Base-by-base conservation (phyloP, 2,888 invertebrate genomes). In the Drosophila fungiperda region DNA sequence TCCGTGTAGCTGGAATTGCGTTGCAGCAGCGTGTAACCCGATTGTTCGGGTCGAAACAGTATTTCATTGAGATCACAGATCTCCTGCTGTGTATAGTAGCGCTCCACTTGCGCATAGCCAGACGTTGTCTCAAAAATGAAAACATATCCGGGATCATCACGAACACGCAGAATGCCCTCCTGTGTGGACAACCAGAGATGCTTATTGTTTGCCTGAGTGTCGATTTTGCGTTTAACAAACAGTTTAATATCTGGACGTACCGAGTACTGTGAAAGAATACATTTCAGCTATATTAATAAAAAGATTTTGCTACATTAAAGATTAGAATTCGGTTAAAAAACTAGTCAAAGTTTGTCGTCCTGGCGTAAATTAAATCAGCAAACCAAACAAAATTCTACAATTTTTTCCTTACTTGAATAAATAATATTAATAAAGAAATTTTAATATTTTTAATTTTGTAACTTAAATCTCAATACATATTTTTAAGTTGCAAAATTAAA, bases 51-150 rank as follows among this genome's bases (percentile, higher is more conserved):
- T 29, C 92, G 76, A 3, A 93, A 74, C 2, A 85, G 57, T 7
- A 93, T 77, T 63, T 93, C 92, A 68, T 93, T 93, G 0, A 93
- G 78, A 76, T 93, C 92, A 62, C 93, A 93, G 12, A 93, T 90
- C 63, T 93, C 87, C 40, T 92, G 68, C 7, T 90, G 90, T 2
- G 86, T 77, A 54, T 80, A 93, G 36, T 80, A 75, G 1, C 81
- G 78, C 45, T 91, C 91, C 50, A 93, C 86, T 42, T 91, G 74
- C 3, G 68, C 71, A 71, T 90, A 92, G 1, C 90, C 90, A 0
- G 90, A 78, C 3, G 89, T 85, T 4, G 90, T 68, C 17, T 93
- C 93, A 6, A 90, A 83, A 0, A 89, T 81, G 53, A 72, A 93
- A 1, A 91, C 93, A 76, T 83, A 93, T 0, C 92, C 93, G 0